Conservation (phyloP, 2,797 vertebrate species). For the Sylvilagus floridanus region DNA sequence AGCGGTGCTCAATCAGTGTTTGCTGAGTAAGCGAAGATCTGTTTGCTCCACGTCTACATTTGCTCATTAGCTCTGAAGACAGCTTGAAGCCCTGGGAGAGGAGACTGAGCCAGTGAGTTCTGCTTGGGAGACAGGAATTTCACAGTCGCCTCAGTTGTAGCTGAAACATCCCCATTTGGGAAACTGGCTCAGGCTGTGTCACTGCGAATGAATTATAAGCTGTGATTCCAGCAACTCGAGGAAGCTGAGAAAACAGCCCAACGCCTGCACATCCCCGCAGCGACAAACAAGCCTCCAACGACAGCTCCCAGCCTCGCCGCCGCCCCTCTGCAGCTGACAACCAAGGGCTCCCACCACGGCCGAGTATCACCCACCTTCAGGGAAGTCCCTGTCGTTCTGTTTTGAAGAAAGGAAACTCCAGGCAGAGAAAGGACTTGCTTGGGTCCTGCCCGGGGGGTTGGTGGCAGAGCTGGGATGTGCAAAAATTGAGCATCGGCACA, state of each 20-base stretch:
- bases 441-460: neutral
- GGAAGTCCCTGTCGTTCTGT: neutral
- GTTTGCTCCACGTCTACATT: neutral
- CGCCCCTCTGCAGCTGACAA: neutral
- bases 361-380: neutral
- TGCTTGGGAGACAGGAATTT: neutral
- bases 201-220: conserved; percentile 28
- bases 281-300: neutral
- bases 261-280: neutral
- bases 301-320: rapidly evolving
- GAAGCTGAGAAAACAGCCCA: conserved; percentile 14
- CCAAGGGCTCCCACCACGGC: neutral
- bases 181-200: conserved; percentile 52
- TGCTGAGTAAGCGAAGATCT: neutral
- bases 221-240: conserved; percentile 57
- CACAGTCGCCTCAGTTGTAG: conserved; percentile 18
- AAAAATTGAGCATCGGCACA: too few relatives aligned
- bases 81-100: neutral
- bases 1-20: neutral
- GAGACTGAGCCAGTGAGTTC: neutral
- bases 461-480: neutral
- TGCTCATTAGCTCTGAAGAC: neutral
- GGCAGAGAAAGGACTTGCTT: neutral
- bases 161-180: conserved; percentile 42
- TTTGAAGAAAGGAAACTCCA: neutral